Conservation (phyloP, 2,113 vertebrate species). For the Sciurus niger region DNA sequence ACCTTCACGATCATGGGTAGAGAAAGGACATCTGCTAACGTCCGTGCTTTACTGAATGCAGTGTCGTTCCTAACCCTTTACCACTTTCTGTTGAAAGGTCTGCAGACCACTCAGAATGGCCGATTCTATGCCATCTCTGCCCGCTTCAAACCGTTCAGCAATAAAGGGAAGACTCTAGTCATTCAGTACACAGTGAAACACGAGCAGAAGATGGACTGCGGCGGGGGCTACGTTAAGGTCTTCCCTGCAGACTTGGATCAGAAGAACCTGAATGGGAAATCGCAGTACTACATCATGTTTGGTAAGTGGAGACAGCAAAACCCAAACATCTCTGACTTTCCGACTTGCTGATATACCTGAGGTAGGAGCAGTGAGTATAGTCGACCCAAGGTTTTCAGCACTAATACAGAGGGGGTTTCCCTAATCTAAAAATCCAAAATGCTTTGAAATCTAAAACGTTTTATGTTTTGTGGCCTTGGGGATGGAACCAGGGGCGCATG, state of each 20-base stretch:
- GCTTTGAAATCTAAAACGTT: neutral
- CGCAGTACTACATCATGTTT: conserved; percentile 94
- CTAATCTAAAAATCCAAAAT: neutral
- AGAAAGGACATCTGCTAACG: neutral
- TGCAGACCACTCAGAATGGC: conserved; percentile 93
- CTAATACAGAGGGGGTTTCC: neutral
- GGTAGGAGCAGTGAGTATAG: neutral
- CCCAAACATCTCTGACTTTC: neutral
- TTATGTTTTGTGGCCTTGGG: too few relatives aligned
- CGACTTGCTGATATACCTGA: neutral
- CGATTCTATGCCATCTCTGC: conserved; percentile 93
- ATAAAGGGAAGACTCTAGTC: conserved; percentile 91
- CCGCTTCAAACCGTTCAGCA: conserved; percentile 92
- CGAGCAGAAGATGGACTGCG: conserved; percentile 95
- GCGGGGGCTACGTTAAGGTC: conserved; percentile 94
- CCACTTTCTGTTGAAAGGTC: conserved; percentile 86
- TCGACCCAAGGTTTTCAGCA: neutral
- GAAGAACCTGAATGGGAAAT: conserved; percentile 90
- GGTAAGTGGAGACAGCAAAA: conserved; percentile 86
- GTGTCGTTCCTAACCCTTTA: neutral
- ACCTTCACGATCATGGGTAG: neutral
- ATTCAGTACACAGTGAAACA: conserved; percentile 95
- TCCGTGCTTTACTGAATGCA: neutral
- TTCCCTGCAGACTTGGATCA: conserved; percentile 92
- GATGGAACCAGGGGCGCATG: too few relatives aligned